Base-by-base conservation (phyloP, 2,888 invertebrate genomes). In the Euproctis similis region DNA sequence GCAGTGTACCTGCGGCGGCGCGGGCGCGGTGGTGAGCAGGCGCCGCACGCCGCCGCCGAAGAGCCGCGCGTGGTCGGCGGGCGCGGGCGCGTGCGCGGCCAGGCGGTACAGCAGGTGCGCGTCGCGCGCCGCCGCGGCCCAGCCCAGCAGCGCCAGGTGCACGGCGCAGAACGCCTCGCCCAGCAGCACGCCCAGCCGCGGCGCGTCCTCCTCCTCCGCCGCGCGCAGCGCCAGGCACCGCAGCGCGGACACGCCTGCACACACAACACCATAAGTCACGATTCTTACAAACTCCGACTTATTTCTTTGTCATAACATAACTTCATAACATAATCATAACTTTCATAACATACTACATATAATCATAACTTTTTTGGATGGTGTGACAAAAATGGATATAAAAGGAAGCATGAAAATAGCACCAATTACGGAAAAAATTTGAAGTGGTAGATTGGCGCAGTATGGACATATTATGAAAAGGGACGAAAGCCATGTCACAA, bases 141-240 rank as follows among this genome's bases (percentile, higher is more conserved):
- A 97, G 36, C 97, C 92, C 39, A 98, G 87, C 22, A 99, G 81
- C 14, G 97, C 95, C 69, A 96, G 88, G 70, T 93, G 98, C 4
- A 98, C 95, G 0, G 97, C 94, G 10, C 96, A 91, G 72, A 97
- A 96, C 0, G 96, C 91, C 73, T 99, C 98, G 30, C 95, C 92
- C 10, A 99, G 86, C 6, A 99, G 84, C 12, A 98, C 92, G 46
- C 94, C 94, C 26, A 99, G 85, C 38, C 95, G 92, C 0, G 98
- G 98, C 1, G 96, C 92, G 58, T 95, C 95, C 48, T 93, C 93
- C 57, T 96, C 96, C 59, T 99, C 98, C 45, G 96, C 95, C 52
- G 98, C 98, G 11, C 97, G 87, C 0, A 95, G 93, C 4, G 99
- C 82, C 21, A 99, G 84, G 0, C 97, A 95, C 12, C 97, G 88